Percentiles rank a stretch among this genome's conserved stretches.
phyloP scores from a whole-genome alignment of 2,113 vertebrate species.

The Semicossyphus pulcher region DNA sequence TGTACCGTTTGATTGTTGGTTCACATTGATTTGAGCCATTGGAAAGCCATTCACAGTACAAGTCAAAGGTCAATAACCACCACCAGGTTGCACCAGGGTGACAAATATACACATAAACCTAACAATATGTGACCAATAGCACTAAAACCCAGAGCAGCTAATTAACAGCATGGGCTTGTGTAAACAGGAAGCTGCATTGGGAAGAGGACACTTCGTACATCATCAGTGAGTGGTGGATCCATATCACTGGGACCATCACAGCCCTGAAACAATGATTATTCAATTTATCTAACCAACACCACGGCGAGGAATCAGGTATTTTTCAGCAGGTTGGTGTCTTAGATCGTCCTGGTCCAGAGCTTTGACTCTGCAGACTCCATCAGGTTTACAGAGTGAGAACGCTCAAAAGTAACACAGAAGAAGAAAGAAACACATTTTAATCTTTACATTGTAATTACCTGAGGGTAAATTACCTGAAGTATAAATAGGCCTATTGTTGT shows the following conservation, averaged over 20 bases:
- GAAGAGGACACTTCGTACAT: not conserved
- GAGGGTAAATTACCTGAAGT: too few relatives aligned
- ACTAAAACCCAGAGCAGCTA: not conserved
- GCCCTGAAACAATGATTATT: not conserved
- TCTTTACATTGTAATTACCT: too few relatives aligned
- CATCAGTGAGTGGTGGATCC: conserved; percentile 10
- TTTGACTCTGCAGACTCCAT: too few relatives aligned
- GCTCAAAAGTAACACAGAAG: too few relatives aligned
- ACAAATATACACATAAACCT: conserved; percentile 21
- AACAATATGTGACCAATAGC: not conserved
- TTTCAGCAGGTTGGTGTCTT: not conserved
- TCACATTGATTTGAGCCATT: conserved; percentile 14
- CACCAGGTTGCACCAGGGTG: not conserved
- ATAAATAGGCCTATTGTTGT: too few relatives aligned
- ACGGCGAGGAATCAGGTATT: not conserved
- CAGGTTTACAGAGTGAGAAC: too few relatives aligned
- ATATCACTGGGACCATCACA: not conserved
- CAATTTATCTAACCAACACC: not conserved
- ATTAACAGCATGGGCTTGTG: not conserved
- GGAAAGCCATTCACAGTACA: conserved; percentile 9
- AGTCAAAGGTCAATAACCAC: conserved; percentile 32
- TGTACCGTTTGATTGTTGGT: not conserved
- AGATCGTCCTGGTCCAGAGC: too few relatives aligned
- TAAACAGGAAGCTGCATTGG: not conserved
- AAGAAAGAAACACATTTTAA: too few relatives aligned